A percentile compares a stretch with the other conserved stretches of the same genome.
These are phyloP conservation scores for Chrysotoxum bicinctum DNA, from an alignment of 2,888 invertebrate genomes.

Conservation along the genomic window DNA sequence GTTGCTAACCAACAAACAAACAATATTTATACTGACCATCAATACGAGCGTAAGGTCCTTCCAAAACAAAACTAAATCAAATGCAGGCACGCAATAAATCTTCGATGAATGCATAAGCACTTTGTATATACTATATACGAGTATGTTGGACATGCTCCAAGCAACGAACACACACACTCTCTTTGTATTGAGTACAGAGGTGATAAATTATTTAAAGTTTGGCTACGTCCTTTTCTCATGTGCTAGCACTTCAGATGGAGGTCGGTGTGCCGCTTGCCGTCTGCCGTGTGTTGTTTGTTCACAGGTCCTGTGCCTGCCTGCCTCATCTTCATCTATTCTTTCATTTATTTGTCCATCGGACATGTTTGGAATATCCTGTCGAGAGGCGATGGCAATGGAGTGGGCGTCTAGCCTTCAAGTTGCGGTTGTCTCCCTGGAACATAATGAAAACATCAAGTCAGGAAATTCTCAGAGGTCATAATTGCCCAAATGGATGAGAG, in stretches of 20 bases:
- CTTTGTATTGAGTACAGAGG: constrained; percentile 33
- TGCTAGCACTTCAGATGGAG: not conserved
- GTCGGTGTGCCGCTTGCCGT: not conserved
- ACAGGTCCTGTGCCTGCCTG: constrained; percentile 35
- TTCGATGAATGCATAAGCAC: constrained; percentile 45
- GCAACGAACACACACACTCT: not conserved
- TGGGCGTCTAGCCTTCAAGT: constrained; percentile 24
- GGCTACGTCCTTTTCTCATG: constrained; percentile 25
- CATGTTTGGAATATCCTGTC: constrained; percentile 41
- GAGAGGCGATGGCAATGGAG: not conserved
- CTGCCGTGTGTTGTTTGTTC: constrained; percentile 37
- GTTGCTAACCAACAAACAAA: constrained; percentile 55
- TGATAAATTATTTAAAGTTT: constrained; percentile 69
- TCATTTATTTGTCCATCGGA: constrained; percentile 65
- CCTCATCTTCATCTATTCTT: constrained; percentile 60
- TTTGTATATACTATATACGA: not conserved
- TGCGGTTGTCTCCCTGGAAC: constrained; percentile 56
- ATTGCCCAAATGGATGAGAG: constrained; percentile 40
- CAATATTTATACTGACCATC: constrained; percentile 33
- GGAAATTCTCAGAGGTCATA: constrained; percentile 56
- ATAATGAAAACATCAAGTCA: constrained; percentile 70
- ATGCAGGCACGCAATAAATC: constrained; percentile 70
- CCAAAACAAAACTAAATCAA: constrained; percentile 68
- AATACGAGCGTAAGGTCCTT: constrained; percentile 37
- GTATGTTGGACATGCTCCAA: constrained; percentile 30